Evolutionary conservation across 2,888 invertebrate genomes (phyloP), one percentile per base, ranked within the genome.

Genomic region (Resseliella maxima): DNA sequence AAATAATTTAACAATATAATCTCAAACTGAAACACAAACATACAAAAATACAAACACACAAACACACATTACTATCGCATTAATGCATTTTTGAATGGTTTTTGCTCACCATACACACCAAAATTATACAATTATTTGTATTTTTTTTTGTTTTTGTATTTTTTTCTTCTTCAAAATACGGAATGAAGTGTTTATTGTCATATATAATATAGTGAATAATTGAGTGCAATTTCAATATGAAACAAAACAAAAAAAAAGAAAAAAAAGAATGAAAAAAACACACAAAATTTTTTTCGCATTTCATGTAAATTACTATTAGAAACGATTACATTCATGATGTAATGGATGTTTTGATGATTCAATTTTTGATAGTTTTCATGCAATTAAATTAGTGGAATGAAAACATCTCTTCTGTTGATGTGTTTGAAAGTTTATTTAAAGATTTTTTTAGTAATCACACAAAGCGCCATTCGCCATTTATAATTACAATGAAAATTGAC

Each of bases 61-160:
- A 5, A 41, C 41, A 41, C 24, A 59, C 59, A 59, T 6, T 59
- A 59, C 59, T 59, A 59, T 59, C 59, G 59, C 59, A 59, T 59
- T 24, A 59, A 59, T 24, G 59, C 59, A 59, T 59, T 59, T 59
- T 59, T 24, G 10, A 59, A n/a, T 24, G n/a, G 59, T 2, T 59
- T 24, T 59, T 59, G n/a, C 59, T 24, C 59, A 59, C 59, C 59
- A 59, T 59, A 6, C 15, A 50, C 24, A 24, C 3, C n/a, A 59
- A 41, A 41, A 41, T 41, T 41, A 41, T 41, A 8, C 41, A 41
- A 41, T 12, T n/a, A n/a, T n/a, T n/a, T n/a, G 41, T 41, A 12
- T 41, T 41, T 41, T 41, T 41, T 41, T 41, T 41, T 41, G 5
- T 5, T 41, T 41, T 41, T 8, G 5, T 41, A 8, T 5, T 5